Percentiles rank a stretch among this genome's conserved stretches.
phyloP scores from a whole-genome alignment of 2,113 vertebrate genomes.

The Halcyon malimbica region DNA sequence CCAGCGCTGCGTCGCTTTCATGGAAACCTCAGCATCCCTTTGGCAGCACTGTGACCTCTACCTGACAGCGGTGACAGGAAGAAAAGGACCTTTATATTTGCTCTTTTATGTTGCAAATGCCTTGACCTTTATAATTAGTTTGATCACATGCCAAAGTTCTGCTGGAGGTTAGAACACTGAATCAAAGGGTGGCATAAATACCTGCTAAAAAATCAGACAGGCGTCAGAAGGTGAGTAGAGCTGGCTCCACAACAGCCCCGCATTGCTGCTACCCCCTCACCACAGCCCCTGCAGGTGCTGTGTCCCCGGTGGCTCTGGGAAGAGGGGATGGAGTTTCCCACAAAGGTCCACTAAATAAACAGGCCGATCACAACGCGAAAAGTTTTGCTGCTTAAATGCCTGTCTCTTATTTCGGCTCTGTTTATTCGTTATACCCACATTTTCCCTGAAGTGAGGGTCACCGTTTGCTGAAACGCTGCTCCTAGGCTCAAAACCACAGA shows the following conservation, averaged over 20 bases:
- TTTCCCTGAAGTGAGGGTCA: not conserved
- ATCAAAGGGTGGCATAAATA: not conserved
- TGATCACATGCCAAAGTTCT: not conserved
- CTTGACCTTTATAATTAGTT: not conserved
- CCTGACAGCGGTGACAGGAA: not conserved
- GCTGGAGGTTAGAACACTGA: not conserved
- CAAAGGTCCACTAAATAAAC: not conserved
- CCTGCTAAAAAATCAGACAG: not conserved
- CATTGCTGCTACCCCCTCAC: not conserved
- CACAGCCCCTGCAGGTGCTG: fast-evolving
- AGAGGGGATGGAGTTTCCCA: not conserved
- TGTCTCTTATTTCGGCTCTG: not conserved
- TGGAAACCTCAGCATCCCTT: not conserved
- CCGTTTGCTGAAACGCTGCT: not conserved
- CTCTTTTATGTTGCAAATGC: not conserved
- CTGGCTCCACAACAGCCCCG: not conserved
- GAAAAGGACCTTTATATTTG: not conserved
- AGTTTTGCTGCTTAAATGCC: not conserved
- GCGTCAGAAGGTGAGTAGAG: not conserved
- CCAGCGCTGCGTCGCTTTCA: fast-evolving
- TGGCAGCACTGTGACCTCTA: not conserved
- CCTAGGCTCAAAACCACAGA: not conserved
- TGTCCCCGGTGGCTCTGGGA: not conserved
- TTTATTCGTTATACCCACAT: not conserved
- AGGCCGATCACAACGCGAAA: too few species aligned